A percentile compares a stretch with the other conserved stretches of the same genome.
Conservation (phyloP, 2,797 vertebrate genomes). For the Aphelocoma californica region DNA sequence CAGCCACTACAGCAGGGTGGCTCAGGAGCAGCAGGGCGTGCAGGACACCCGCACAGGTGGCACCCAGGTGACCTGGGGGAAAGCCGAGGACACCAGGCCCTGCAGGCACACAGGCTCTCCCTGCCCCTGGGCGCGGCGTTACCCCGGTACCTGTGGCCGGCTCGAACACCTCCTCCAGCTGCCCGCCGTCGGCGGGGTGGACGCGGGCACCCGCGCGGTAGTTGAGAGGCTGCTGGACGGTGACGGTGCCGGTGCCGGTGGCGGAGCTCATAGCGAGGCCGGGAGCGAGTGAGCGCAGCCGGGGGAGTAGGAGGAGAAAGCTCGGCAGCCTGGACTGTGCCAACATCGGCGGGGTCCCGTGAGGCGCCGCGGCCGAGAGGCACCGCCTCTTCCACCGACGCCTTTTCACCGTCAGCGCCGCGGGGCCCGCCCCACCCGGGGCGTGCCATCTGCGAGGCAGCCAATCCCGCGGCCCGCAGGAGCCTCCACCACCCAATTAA, state of each 20-base stretch:
- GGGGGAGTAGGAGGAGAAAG: fast-evolving
- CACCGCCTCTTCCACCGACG: not conserved
- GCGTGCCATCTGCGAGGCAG: not conserved
- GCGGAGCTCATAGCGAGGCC: slow-evolving; percentile 64
- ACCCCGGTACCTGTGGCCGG: slow-evolving; percentile 85
- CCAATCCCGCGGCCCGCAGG: too few relatives aligned
- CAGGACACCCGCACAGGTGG: not conserved
- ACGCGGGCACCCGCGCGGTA: slow-evolving; percentile 84
- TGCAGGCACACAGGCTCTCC: not conserved
- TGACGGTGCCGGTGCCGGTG: slow-evolving; percentile 78
- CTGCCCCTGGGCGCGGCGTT: fast-evolving
- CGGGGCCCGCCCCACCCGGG: not conserved
- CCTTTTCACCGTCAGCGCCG: not conserved
- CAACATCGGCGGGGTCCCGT: not conserved
- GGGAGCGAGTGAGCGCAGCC: not conserved
- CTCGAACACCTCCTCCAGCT: slow-evolving; percentile 84
- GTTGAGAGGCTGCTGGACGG: slow-evolving; percentile 82
- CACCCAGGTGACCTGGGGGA: not conserved
- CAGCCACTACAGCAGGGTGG: fast-evolving
- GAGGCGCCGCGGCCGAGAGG: not conserved
- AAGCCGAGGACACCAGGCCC: not conserved
- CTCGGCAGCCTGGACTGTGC: not conserved
- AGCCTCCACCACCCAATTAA: not conserved
- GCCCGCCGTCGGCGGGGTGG: slow-evolving; percentile 71
- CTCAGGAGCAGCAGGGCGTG: not conserved